Evolutionary conservation across 1,140 invertebrate genomes (phyloP).

Genomic region (Drosophila biarmipes): DNA sequence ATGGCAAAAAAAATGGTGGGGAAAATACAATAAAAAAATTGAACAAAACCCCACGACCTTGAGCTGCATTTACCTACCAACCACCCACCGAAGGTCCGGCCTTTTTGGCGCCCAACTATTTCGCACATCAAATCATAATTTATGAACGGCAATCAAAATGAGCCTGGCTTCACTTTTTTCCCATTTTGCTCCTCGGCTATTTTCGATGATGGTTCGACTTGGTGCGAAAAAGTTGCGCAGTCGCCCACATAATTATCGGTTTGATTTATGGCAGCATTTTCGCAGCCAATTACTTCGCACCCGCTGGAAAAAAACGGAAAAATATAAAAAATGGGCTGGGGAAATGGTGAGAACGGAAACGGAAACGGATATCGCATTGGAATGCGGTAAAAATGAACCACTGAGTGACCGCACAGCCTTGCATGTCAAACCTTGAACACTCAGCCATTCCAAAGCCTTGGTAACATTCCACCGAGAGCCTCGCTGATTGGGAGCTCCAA

Average conservation of each 20-base stretch:
- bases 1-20: background rate
- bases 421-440: background rate
- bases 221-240: constrained; percentile 56
- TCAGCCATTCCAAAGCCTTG: background rate
- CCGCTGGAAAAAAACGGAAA: constrained; percentile 23
- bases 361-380: constrained; percentile 62
- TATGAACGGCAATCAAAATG: constrained; percentile 65
- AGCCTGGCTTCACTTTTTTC: constrained; percentile 10
- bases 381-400: constrained; percentile 20
- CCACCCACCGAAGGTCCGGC: constrained; percentile 3
- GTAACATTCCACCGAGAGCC: background rate
- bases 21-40: constrained; percentile 3
- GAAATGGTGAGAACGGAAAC: constrained; percentile 19
- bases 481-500: background rate
- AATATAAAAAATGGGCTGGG: background rate
- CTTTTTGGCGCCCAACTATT: constrained; percentile 59
- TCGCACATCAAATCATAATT: constrained; percentile 78
- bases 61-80: constrained; percentile 36
- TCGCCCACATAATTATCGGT: constrained; percentile 81
- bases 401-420: constrained; percentile 2
- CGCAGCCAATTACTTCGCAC: constrained; percentile 77
- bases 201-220: constrained; percentile 21
- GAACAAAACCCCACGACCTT: constrained; percentile 38
- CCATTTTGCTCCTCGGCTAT: background rate
- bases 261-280: constrained; percentile 81